A percentile compares a stretch with the other conserved stretches of the same genome.
phyloP scores from a whole-genome alignment of 1,140 invertebrate genomes.

The Procambarus clarkii region DNA sequence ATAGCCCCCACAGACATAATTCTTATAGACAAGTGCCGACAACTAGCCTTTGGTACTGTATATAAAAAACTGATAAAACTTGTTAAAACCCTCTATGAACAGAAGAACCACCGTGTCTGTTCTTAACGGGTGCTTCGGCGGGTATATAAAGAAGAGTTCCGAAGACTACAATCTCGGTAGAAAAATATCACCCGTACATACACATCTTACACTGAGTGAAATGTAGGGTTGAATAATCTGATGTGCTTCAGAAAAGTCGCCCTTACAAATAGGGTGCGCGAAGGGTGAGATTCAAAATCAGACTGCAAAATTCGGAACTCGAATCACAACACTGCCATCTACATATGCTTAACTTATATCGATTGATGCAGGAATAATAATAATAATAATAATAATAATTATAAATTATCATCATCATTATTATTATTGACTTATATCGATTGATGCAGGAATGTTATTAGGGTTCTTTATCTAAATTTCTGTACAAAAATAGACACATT shows the following conservation, averaged over 20 bases:
- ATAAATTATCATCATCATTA: slow-evolving; percentile 44
- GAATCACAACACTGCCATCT: slow-evolving; percentile 71
- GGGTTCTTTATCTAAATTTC: slow-evolving; percentile 73
- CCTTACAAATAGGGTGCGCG: slow-evolving; percentile 42
- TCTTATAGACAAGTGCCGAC: slow-evolving; percentile 34
- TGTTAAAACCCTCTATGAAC: slow-evolving; percentile 67
- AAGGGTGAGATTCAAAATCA: slow-evolving; percentile 44
- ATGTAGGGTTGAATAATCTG: slow-evolving; percentile 14
- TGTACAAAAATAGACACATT: slow-evolving; percentile 73
- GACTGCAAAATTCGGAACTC: slow-evolving; percentile 53
- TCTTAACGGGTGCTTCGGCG: slow-evolving; percentile 59
- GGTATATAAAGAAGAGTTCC: slow-evolving; percentile 53
- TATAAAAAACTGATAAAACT: slow-evolving; percentile 55
- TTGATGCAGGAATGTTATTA: slow-evolving; percentile 72
- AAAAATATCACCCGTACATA: slow-evolving; percentile 45
- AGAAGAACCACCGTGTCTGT: slow-evolving; percentile 52
- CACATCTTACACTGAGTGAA: slow-evolving; percentile 28
- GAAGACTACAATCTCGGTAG: slow-evolving; percentile 43
- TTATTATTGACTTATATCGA: slow-evolving; percentile 60
- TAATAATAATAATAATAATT: slow-evolving; percentile 53
- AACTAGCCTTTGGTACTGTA: slow-evolving; percentile 56
- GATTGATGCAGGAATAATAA: slow-evolving; percentile 60
- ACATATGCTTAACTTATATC: slow-evolving; percentile 70
- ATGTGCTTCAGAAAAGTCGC: slow-evolving; percentile 33
- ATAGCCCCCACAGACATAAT: slow-evolving; percentile 37